Evolutionary conservation across 2,888 invertebrate species (phyloP).

Genomic region (Chalcosyrphus nemorum): DNA sequence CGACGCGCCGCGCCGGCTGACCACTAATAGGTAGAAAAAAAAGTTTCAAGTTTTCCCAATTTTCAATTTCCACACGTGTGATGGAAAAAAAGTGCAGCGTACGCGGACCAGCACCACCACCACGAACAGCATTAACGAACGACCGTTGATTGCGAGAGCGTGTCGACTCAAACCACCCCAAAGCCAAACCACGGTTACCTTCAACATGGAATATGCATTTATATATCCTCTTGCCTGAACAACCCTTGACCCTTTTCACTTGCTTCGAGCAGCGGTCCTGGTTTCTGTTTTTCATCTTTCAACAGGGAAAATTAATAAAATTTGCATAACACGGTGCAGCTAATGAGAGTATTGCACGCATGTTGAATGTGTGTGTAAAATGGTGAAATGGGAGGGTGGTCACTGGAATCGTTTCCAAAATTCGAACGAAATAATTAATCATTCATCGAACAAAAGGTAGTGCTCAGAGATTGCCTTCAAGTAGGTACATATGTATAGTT

Average conservation of each 20-base stretch:
- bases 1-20: constrained; percentile 13
- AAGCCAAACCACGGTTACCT: background rate
- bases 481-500: background rate
- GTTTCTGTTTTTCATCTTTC: constrained; percentile 32
- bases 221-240: constrained; percentile 3
- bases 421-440: background rate
- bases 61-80: constrained; percentile 30
- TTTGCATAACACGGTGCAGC: constrained; percentile 57
- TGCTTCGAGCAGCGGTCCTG: background rate
- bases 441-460: background rate
- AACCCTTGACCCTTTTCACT: constrained; percentile 47
- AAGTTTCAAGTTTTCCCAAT: constrained; percentile 17
- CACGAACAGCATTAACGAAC: background rate
- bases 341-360: constrained; percentile 27
- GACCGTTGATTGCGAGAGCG: constrained; percentile 11
- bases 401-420: background rate
- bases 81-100: constrained; percentile 1
- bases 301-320: constrained; percentile 50
- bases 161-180: constrained; percentile 14
- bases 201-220: constrained; percentile 32
- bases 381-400: background rate
- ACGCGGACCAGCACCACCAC: background rate
- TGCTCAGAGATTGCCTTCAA: background rate
- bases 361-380: background rate
- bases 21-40: constrained; percentile 9